Percentiles rank a stretch among this genome's conserved stretches.
phyloP scores from a whole-genome alignment of 2,113 vertebrate species.

The Enhydra lutris region DNA sequence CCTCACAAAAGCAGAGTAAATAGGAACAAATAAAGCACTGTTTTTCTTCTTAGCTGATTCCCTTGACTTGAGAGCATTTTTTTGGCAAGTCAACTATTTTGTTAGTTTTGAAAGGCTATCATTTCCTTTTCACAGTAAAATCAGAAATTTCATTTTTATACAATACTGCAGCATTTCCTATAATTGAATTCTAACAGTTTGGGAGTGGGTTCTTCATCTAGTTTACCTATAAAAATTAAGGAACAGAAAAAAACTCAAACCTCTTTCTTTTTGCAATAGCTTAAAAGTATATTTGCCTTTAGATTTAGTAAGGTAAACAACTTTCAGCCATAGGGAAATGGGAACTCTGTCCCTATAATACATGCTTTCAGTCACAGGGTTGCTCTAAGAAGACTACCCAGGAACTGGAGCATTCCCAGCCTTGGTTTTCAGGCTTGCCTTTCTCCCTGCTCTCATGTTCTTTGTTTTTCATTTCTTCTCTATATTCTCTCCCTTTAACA shows the following conservation, averaged over 20 bases:
- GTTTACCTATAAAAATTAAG: neutral
- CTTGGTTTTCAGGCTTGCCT: fast-evolving
- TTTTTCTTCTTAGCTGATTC: neutral
- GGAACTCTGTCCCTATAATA: neutral
- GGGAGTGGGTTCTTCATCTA: neutral
- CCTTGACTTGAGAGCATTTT: neutral
- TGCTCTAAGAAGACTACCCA: fast-evolving
- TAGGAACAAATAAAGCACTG: conserved; percentile 47
- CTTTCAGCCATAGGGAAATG: neutral
- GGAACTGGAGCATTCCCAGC: neutral
- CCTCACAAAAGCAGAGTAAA: conserved; percentile 40
- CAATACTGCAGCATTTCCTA: neutral
- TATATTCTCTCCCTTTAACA: neutral
- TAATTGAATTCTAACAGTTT: neutral
- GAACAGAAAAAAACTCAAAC: neutral
- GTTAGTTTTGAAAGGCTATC: conserved; percentile 22
- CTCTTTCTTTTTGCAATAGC: neutral
- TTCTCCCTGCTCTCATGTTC: too few relatives aligned
- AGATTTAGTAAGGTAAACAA: neutral
- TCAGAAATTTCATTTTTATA: conserved; percentile 36
- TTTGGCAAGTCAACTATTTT: conserved; percentile 22
- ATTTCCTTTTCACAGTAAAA: conserved; percentile 64
- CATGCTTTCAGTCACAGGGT: neutral
- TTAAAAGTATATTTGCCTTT: neutral
- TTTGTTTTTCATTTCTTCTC: neutral